Evolutionary conservation across 2,888 invertebrate species (phyloP), one percentile per base, ranked within the genome.

Genomic region (Buathra laborator): DNA sequence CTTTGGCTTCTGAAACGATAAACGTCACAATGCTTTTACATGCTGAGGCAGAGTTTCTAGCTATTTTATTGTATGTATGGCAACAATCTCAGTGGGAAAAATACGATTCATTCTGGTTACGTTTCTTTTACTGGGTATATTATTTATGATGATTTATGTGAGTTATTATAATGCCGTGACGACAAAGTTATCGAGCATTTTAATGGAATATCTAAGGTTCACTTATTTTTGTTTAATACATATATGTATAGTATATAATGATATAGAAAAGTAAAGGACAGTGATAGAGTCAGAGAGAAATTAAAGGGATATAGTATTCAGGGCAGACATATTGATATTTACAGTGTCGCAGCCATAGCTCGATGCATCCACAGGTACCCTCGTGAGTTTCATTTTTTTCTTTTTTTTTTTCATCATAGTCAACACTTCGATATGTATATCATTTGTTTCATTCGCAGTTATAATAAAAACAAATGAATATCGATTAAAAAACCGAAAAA

Each of bases 261-360:
- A 82, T 62, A 77, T 32, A 68, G 19, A 67, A 59, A 68, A 24
- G 19, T 56, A 51, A 46, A 64, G 59, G 62, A 86, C 71, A 81
- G 72, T 72, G 81, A 87, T 56, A 87, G 86, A 53, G 14, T 16
- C 16, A 51, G 51, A 51, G 53, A 53, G 70, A 79, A 53, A 77
- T 32, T 66, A 77, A 74, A 79, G 48, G 86, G 85, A 72, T 75
- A 56, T 77, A 76, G 44, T 82, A 79, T 79, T 85, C 24, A 19
- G 88, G 88, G 89, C 86, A 87, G 81, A 89, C 88, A 89, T 81
- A 87, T 89, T 87, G 88, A 87, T 89, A 88, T 89, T 89, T 87
- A 91, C 91, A 92, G 92, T 92, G 92, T 91, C 92, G 92, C 92
- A 92, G 92, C 92, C 91, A 91, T 92, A 92, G 92, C 92, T 92